These are phyloP conservation scores for Meiosimyza platycephala DNA, from an alignment of 2,888 invertebrate genomes.

Conservation along the genomic window DNA sequence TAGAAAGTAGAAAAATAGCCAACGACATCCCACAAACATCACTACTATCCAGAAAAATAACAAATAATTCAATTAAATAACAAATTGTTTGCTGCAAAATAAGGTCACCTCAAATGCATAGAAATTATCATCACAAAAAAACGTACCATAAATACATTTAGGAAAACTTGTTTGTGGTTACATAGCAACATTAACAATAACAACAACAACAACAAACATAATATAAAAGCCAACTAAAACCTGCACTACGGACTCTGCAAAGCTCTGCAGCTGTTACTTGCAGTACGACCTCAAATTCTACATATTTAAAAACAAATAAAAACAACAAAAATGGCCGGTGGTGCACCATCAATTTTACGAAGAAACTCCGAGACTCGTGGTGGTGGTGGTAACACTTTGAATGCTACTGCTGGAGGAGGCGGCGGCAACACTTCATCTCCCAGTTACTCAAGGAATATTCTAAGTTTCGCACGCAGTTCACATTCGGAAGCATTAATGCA, in stretches of 20 bases:
- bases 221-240: background rate
- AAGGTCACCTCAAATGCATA: slow-evolving; percentile 23
- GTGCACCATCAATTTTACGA: slow-evolving; percentile 45
- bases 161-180: slow-evolving; percentile 12
- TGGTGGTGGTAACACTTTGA: background rate
- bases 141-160: background rate
- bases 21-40: slow-evolving; percentile 3
- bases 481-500: slow-evolving; percentile 53
- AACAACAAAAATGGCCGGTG: slow-evolving; percentile 45
- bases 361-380: slow-evolving; percentile 44
- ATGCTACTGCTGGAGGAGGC: slow-evolving; percentile 1
- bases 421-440: slow-evolving; percentile 35
- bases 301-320: background rate
- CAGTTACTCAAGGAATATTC: slow-evolving; percentile 41
- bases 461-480: slow-evolving; percentile 45
- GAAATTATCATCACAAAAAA: background rate
- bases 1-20: background rate
- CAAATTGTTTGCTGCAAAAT: background rate
- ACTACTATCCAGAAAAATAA: background rate
- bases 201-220: slow-evolving; percentile 9
- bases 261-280: background rate
- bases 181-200: slow-evolving; percentile 6
- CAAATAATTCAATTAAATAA: background rate
- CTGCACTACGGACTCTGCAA: background rate
- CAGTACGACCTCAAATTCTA: background rate